Base-by-base conservation (phyloP, 2,888 invertebrate species). In the Trichopoda pennipes region DNA sequence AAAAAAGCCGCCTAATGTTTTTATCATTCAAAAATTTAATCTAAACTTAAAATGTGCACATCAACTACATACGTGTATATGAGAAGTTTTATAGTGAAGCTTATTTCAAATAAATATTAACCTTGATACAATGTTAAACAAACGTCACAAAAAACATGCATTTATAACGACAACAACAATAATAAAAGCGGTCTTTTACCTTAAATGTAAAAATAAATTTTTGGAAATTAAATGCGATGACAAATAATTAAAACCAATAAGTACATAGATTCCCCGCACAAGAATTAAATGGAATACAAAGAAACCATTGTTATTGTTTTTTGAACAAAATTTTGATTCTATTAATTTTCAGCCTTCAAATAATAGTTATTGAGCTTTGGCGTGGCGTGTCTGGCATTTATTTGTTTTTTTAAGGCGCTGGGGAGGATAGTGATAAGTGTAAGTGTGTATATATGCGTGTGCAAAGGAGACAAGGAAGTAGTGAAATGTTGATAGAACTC, bases 181-280 rank as follows among this genome's bases (percentile, higher is more conserved):
- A 78, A 75, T 75, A 79, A 82, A 82, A 79, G 79, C 82, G 70
- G 79, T 79, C 78, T 81, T 82, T 82, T 78, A 75, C 82, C 82
- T 79, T 82, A 82, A 79, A 68, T 56, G 82, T 75, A 75, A 72
- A 82, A 79, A 75, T 74, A 75, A 76, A 58, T 70, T 66, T 81
- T 72, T 63, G 38, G 9, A 55, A 69, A 66, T 69, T 44, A 69
- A 64, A 72, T 72, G 44, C 75, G 70, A 69, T 81, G 77, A 82
- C 79, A 82, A 82, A 82, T 82, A 72, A 68, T 55, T 38, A 58
- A 73, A 44, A 60, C 28, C 28, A 58, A 55, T 42, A 49, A 60
- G 12, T 38, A 47, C 19, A 47, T 28, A 32, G n/a, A 64, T 32
- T 70, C 28, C 58, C 7, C 12, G 16, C n/a, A 49, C 23, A 47